Conservation (phyloP, 2,113 vertebrate genomes). For the Mixornis gularis region DNA sequence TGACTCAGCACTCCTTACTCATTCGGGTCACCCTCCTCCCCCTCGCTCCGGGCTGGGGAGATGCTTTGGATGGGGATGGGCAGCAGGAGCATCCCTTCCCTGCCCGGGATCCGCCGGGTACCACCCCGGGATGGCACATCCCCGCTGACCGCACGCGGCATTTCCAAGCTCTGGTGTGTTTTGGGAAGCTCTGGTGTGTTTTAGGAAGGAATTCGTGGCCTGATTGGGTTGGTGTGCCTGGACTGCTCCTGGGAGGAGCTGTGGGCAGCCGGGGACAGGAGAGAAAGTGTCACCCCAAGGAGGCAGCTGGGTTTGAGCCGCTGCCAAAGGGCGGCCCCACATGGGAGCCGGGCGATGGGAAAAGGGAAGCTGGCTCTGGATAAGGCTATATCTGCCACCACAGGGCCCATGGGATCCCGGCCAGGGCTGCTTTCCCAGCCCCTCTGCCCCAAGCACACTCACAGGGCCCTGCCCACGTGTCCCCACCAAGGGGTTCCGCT, state of each 20-base stretch:
- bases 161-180: rapidly evolving
- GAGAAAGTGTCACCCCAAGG: neutral
- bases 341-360: neutral
- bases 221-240: rapidly evolving
- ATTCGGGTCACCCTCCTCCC: neutral
- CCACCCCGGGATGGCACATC: neutral
- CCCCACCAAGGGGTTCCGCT: neutral
- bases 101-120: rapidly evolving
- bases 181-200: neutral
- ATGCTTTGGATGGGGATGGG: rapidly evolving
- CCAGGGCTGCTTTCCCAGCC: neutral
- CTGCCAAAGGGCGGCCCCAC: neutral
- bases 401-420: neutral
- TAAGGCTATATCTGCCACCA: neutral
- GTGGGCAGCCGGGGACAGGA: neutral
- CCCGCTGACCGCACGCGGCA: rapidly evolving
- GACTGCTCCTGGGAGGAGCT: neutral
- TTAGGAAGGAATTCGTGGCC: neutral
- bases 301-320: neutral
- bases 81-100: neutral
- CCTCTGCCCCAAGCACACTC: neutral
- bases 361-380: neutral
- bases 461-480: neutral
- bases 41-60: neutral
- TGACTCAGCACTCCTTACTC: slow-evolving; percentile 57